Percentiles rank a stretch among this genome's conserved stretches.
Evolutionary conservation across 37 sponge, comb jelly and placozoan genomes (phyloP).

Genomic region (Cladorhizidae sp.): DNA sequence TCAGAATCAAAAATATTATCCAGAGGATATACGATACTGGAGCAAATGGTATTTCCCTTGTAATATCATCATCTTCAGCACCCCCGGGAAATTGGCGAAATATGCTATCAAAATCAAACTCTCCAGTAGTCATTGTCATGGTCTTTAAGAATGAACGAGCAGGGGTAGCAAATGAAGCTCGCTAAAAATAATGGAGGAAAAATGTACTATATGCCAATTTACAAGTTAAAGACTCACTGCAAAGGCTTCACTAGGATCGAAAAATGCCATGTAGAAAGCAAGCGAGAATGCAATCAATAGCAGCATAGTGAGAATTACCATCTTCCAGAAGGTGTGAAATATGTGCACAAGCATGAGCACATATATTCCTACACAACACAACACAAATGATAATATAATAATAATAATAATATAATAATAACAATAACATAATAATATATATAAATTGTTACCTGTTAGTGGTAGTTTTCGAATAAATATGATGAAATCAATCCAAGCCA

Average conservation of each 20-base stretch:
- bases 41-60: slow-evolving; percentile 35
- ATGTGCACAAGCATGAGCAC: slow-evolving; percentile 95
- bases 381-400: no score
- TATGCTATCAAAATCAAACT: slow-evolving; percentile 90
- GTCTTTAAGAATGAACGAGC: slow-evolving; percentile 81
- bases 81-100: slow-evolving; percentile 58
- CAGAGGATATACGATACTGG: slow-evolving; percentile 71
- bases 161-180: slow-evolving; percentile 62
- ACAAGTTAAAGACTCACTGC: neutral
- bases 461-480: slow-evolving; percentile 80
- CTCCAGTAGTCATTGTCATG: slow-evolving; percentile 91
- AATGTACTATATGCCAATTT: neutral
- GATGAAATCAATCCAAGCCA: slow-evolving; percentile 90
- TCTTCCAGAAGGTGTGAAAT: slow-evolving; percentile 81
- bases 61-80: neutral
- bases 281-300: slow-evolving; percentile 92
- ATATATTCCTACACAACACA: slow-evolving; percentile 73
- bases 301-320: slow-evolving; percentile 71
- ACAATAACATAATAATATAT: neutral
- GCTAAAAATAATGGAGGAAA: slow-evolving; percentile 13
- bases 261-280: slow-evolving; percentile 90
- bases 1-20: slow-evolving; percentile 91
- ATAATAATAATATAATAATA: no score
- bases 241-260: slow-evolving; percentile 31
- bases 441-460: slow-evolving; percentile 39